These are phyloP conservation scores for Peromyscus aztecus DNA, from an alignment of 2,797 vertebrate genomes.

Conservation along the genomic window DNA sequence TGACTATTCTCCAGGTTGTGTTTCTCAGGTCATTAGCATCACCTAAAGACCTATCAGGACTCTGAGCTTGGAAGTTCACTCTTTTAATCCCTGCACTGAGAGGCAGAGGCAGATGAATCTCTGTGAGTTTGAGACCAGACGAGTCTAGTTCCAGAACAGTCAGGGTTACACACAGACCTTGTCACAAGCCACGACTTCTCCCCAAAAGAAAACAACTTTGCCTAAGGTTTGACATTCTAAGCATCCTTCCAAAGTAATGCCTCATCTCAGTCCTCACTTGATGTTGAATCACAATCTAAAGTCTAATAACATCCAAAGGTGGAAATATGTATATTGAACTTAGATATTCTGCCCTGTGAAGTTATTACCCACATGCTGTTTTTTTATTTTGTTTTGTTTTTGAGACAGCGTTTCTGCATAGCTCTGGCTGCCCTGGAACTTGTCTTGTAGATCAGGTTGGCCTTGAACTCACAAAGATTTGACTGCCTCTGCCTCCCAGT, in stretches of 20 bases:
- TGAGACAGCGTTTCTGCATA: not conserved
- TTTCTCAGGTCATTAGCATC: not conserved
- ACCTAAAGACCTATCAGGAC: not conserved
- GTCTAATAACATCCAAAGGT: not conserved
- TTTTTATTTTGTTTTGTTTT: not conserved
- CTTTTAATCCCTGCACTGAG: not conserved
- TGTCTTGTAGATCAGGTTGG: not conserved
- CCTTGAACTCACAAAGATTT: not conserved
- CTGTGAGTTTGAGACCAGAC: too few relatives aligned
- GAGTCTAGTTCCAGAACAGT: not conserved
- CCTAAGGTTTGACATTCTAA: too few relatives aligned
- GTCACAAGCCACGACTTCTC: not conserved
- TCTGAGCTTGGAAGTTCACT: not conserved
- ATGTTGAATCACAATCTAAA: not conserved
- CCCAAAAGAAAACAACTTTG: not conserved
- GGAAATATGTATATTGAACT: not conserved
- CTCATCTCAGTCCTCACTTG: not conserved
- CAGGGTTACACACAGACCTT: not conserved
- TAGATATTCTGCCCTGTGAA: not conserved
- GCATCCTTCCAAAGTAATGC: not conserved
- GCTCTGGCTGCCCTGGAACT: not conserved
- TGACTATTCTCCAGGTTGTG: not conserved
- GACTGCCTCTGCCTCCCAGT: not conserved
- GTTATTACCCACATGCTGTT: not conserved
- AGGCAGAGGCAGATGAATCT: not conserved